Base-by-base conservation (phyloP, 2,113 vertebrate genomes). In the Eretmochelys imbricata region DNA sequence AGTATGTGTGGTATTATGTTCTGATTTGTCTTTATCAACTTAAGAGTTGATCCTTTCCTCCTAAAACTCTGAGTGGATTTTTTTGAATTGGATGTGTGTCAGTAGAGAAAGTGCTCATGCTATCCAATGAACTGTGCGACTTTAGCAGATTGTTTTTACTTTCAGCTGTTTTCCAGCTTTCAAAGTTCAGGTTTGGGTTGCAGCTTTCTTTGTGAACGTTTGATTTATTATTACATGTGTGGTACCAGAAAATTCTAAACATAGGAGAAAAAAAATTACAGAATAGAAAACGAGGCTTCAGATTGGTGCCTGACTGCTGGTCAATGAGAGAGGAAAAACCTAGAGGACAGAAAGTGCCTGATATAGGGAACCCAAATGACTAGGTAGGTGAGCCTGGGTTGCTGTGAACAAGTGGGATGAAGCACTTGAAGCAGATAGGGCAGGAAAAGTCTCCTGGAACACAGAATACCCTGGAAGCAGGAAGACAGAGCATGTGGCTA, bases 331-430 rank as follows among this genome's bases (percentile, higher is more conserved):
- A n/a, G 35, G 7, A 38, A 72, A 59, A 59, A 12, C 13, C 65
- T 0, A 0, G 24, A 59, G 49, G 16, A 88, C 20, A 48, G 35
- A 1, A 49, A 49, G 80, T 38, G 6, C 8, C 62, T 89, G 49
- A 93, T 89, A 75, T 2, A 51, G 8, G 11, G 9, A 87, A 91
- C 4, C 1, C 54, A 90, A 79, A 92, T 42, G 3, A 79, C 75
- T 27, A 92, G 85, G 27, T 10, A n/a, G n/a, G 35, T 62, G 3
- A 86, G 85, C 55, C 87, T 42, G 24, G 2, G 8, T n/a, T 93
- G 38, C 53, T 20, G 5, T 35, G 75, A 94, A 89, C 55, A 22
- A 13, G 46, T n/a, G 93, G 81, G 54, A 93, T 81, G 50, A 59
- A 91, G 35, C 10, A 25, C 0, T 38, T 72, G n/a, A 72, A 72